A percentile compares a stretch with the other conserved stretches of the same genome.
Conservation (phyloP, 2,888 invertebrate species). For the Eutolmus rufibarbis region DNA sequence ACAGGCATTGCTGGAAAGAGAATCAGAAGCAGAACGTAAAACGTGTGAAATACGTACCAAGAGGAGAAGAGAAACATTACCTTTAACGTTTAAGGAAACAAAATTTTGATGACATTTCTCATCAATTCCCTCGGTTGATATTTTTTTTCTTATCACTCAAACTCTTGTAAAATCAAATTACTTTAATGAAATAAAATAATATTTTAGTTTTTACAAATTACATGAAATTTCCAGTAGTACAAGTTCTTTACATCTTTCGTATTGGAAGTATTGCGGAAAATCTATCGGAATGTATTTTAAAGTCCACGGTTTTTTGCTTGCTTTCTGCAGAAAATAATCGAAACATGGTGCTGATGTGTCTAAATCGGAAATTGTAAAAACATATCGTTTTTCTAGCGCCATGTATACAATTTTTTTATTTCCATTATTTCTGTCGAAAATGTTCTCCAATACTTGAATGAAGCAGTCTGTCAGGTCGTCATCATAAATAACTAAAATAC, state of each 20-base stretch:
- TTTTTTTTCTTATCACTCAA: background rate
- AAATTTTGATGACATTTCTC: background rate
- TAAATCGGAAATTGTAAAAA: constrained; percentile 81
- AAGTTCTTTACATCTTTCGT: constrained; percentile 79
- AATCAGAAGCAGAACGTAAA: background rate
- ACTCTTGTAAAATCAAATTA: background rate
- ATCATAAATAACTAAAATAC: constrained; percentile 81
- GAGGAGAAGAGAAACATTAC: background rate
- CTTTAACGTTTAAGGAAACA: background rate
- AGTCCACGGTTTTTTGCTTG: constrained; percentile 62
- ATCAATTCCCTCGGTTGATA: background rate
- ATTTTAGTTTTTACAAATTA: background rate
- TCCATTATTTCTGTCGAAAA: constrained; percentile 62
- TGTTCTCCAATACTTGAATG: constrained; percentile 72
- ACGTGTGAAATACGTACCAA: background rate
- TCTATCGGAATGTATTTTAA: constrained; percentile 71
- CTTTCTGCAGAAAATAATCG: constrained; percentile 75
- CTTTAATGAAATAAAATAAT: background rate
- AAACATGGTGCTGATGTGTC: constrained; percentile 88
- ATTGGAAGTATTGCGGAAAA: constrained; percentile 83
- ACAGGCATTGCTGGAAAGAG: background rate
- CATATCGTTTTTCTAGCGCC: constrained; percentile 85
- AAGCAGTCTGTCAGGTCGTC: constrained; percentile 82
- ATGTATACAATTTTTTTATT: constrained; percentile 72
- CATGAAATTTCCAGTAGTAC: constrained; percentile 73